phyloP scores from a whole-genome alignment of 2,113 vertebrate genomes.

The Vidua macroura region DNA sequence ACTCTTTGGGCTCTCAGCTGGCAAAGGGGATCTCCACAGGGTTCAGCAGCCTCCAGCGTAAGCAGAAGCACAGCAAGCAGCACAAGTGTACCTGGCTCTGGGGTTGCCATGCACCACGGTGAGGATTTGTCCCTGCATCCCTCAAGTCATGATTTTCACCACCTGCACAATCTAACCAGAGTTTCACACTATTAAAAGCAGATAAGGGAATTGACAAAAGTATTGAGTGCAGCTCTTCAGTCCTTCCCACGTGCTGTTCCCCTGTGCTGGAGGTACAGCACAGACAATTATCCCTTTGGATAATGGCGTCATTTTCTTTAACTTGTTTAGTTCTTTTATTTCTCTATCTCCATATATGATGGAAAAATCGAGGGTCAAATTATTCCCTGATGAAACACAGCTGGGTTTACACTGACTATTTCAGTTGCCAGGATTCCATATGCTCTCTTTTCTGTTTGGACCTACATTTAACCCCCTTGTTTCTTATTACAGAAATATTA shows the following conservation, averaged over 20 bases:
- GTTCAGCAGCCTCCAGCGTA: accelerated
- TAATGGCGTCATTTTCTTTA: not conserved
- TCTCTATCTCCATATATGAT: not conserved
- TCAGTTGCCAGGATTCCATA: not conserved
- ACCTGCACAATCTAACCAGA: not conserved
- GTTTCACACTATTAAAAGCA: slow-evolving; percentile 27
- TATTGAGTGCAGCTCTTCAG: slow-evolving; percentile 40
- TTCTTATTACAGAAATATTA: not conserved
- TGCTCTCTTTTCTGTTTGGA: not conserved
- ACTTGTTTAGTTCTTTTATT: not conserved
- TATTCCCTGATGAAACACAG: not conserved
- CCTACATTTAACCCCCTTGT: not conserved
- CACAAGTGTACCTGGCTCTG: not conserved
- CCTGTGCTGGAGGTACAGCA: slow-evolving; percentile 28
- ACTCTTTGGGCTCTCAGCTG: not conserved
- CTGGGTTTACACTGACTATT: not conserved
- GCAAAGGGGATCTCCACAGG: not conserved
- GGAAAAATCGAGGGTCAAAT: not conserved
- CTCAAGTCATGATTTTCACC: not conserved
- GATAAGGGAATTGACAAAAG: slow-evolving; percentile 47
- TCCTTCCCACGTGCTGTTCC: slow-evolving; percentile 31
- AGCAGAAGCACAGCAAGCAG: not conserved
- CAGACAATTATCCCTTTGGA: slow-evolving; percentile 38
- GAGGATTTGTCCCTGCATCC: not conserved
- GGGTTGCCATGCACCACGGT: not conserved